phyloP scores from a whole-genome alignment of 37 sponge, comb jelly and placozoan genomes.

The Theonella swinhoei region DNA sequence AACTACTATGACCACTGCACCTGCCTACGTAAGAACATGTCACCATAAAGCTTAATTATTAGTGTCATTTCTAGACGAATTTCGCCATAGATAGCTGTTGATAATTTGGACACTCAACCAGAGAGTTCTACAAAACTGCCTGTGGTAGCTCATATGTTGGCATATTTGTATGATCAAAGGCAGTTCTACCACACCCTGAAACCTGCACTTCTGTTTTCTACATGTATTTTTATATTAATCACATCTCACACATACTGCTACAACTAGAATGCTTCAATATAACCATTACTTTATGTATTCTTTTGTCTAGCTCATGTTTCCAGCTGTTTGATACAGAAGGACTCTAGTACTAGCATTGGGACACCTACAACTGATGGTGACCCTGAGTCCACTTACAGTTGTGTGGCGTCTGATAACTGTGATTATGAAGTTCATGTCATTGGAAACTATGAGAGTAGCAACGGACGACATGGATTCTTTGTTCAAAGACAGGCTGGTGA shows the following conservation, averaged over 20 bases:
- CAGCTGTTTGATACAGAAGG: neutral
- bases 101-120: too few relatives aligned
- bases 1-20: neutral
- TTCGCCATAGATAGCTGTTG: too few relatives aligned
- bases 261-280: too few relatives aligned
- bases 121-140: too few relatives aligned
- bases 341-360: neutral
- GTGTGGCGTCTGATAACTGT: conserved; percentile 4
- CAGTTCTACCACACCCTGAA: too few relatives aligned
- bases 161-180: too few relatives aligned
- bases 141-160: too few relatives aligned
- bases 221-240: too few relatives aligned
- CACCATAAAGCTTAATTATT: neutral
- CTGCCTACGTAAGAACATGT: neutral
- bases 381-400: conserved; percentile 4
- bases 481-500: neutral
- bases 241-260: too few relatives aligned
- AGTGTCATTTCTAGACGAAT: too few relatives aligned
- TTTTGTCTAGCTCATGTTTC: neutral
- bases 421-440: conserved; percentile 22
- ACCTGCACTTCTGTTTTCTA: too few relatives aligned
- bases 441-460: conserved; percentile 10
- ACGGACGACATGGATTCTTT: neutral
- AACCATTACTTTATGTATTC: too few relatives aligned
- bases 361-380: neutral